Conservation (phyloP, 2,797 vertebrate genomes). For the Anolis apletophallus region DNA sequence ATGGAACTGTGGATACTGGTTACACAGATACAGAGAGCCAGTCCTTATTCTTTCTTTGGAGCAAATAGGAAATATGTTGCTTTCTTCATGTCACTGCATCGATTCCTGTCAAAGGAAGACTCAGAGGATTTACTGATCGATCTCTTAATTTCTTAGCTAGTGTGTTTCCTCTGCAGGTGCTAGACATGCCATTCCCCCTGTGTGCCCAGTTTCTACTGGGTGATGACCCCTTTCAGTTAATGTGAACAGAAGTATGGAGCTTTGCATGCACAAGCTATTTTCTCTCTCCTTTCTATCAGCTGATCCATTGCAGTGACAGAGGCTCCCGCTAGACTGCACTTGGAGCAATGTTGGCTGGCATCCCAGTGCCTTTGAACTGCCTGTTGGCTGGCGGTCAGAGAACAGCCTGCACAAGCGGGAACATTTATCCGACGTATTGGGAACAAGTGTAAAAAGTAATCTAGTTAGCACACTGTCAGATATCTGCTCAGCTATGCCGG, state of each 20-base stretch:
- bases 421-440: slow-evolving; percentile 39
- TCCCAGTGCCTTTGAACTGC: slow-evolving; percentile 36
- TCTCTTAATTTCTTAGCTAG: background rate
- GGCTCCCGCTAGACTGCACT: slow-evolving; percentile 3
- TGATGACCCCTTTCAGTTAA: background rate
- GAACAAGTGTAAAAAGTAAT: slow-evolving; percentile 28
- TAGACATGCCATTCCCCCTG: background rate
- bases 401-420: slow-evolving; percentile 26
- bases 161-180: background rate
- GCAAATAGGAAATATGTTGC: background rate
- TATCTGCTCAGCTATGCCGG: background rate
- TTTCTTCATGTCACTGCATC: no score
- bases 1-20: no score
- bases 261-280: slow-evolving; percentile 15
- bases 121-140: background rate
- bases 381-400: slow-evolving; percentile 31
- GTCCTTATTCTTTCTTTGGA: background rate
- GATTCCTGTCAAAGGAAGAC: background rate
- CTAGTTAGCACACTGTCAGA: slow-evolving; percentile 18
- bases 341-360: slow-evolving; percentile 31
- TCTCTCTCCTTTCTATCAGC: slow-evolving; percentile 12
- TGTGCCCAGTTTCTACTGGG: background rate
- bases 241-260: background rate
- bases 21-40: no score
- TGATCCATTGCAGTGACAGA: slow-evolving; percentile 21